These are phyloP conservation scores for Ellobius talpinus DNA, from an alignment of 2,113 vertebrate genomes.

Conservation along the genomic window DNA sequence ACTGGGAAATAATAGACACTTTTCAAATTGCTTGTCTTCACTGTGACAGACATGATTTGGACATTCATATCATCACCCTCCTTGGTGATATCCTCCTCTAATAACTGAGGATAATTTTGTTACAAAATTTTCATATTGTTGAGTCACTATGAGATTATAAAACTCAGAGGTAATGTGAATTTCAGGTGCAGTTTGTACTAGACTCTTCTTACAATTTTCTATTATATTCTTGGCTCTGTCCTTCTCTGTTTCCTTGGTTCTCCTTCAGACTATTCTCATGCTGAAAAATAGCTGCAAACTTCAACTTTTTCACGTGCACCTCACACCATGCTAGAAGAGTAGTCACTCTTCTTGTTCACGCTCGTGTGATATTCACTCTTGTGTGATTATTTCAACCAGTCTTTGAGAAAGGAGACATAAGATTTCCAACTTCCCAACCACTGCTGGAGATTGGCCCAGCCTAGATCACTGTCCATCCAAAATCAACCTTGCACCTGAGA, in stretches of 20 bases:
- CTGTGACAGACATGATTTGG: neutral
- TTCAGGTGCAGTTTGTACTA: neutral
- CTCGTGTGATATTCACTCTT: rapidly evolving
- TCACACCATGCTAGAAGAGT: neutral
- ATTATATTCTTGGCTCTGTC: neutral
- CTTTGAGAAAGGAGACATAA: neutral
- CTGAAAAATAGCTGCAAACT: neutral
- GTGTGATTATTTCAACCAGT: neutral
- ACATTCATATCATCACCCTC: neutral
- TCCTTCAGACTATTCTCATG: neutral
- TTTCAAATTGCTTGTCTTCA: neutral
- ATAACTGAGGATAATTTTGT: neutral
- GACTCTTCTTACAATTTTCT: neutral
- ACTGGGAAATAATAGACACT: neutral
- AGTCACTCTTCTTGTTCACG: neutral
- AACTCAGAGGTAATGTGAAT: neutral
- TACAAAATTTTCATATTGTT: neutral
- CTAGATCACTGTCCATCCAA: neutral
- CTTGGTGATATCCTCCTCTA: neutral
- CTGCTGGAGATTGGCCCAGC: neutral
- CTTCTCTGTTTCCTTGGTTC: neutral
- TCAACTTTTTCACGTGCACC: neutral
- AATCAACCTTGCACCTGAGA: neutral
- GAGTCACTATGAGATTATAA: neutral
- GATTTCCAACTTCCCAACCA: neutral